Base-by-base conservation (phyloP, 2,113 vertebrate genomes). In the Argyrosomus japonicus region DNA sequence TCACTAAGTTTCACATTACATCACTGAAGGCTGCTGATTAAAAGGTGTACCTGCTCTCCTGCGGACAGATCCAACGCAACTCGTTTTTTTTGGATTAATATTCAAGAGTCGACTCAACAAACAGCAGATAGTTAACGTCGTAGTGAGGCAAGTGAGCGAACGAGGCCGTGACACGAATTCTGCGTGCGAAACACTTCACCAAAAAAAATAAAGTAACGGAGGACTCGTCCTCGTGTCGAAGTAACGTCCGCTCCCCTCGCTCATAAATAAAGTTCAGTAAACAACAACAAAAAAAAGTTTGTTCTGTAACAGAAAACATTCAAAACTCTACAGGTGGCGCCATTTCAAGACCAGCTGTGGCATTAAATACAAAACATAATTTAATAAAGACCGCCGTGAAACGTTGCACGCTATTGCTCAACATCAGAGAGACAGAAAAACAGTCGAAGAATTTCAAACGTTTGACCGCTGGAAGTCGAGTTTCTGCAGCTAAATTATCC, bases 221-320 rank as follows among this genome's bases (percentile, higher is more conserved):
- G 89, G 32, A 36, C 32, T 36, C 32, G 32, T 32, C 65, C 63
- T 76, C 21, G 2, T 48, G 23, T 72, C 61, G 75, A 45, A 89
- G 78, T 83, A 75, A 86, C 71, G 18, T 45, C 72, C 67, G 79
- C 32, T 56, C 17, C 45, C 70, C 75, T 54, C 10, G 48, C 76
- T 83, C 54, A 89, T 89, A 88, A 89, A 45, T 91, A 86, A 88
- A 77, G 53, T 75, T 91, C 88, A 89, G 88, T 90, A 93, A 91
- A 90, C 89, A 12, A 36, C 32, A 36, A 32, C 25, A 27, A 27
- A 2, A 27, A 29, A 36, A 36, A 7, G 32, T 68, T 83, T 50
- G 62, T 81, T 93, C 75, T 80, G 86, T 86, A 90, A 93, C 90
- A 88, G 80, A 79, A 88, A 85, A 81, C 87, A 67, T 80, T 61